Base-by-base conservation (phyloP, 2,113 vertebrate species). In the Cygnus atratus region DNA sequence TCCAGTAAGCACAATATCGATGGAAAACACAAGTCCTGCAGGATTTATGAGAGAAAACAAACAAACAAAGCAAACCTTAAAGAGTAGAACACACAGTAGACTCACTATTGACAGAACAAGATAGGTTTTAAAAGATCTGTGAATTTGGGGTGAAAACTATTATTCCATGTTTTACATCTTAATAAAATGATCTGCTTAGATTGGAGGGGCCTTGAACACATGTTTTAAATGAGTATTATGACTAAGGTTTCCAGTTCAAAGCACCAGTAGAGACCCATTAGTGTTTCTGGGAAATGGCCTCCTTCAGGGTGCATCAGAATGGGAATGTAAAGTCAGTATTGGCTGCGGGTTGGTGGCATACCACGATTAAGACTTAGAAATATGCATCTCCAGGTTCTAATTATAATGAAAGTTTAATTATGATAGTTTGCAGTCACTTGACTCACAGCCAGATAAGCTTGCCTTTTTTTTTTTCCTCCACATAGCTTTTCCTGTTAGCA, bases 21-120 rank as follows among this genome's bases (percentile, higher is more conserved):
- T 58, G 8, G 46, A 81, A 84, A 87, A 57, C 28, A 16, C 50
- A 70, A 86, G 13, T 61, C 35, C 26, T 70, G 35, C 35, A 77
- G n/a, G 26, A 54, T 35, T 46, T 29, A 29, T 43, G 15, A 59
- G 63, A 59, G 46, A 58, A 61, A 57, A 37, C 5, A 33, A 22
- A 39, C 39, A 39, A 37, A 33, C 2, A 33, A 26, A 44, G 29
- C 37, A 10, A 15, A 10, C 0, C 0, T n/a, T 46, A 16, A 77
- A 66, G 65, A 81, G 19, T 24, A 28, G 18, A 66, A 44, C 39
- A 13, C 3, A 16, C 15, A 11, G 3, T 13, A 3, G 28, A 52
- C 76, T 88, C 12, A 43, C 39, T 9, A 11, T 1, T 72, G 17
- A 33, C 31, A 58, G 59, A 80, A n/a, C 9, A 88, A 54, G 62